Evolutionary conservation across 1,140 invertebrate genomes (phyloP).

Genomic region (Dryas iulia): DNA sequence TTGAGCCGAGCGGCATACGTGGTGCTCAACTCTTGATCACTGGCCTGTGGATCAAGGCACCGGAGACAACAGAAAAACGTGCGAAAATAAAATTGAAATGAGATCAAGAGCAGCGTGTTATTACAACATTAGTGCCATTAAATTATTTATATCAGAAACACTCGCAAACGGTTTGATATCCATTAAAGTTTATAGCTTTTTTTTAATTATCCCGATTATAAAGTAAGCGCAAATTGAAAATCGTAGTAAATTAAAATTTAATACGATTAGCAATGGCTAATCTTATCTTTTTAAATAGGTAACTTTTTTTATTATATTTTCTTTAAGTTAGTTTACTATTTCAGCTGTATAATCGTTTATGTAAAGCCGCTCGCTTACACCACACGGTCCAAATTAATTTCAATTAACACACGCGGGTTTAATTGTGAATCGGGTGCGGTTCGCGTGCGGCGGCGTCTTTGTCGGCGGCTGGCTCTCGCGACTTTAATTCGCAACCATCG

Average conservation of each 20-base stretch:
- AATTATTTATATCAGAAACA: not conserved
- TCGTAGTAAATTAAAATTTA: not conserved
- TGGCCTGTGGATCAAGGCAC: conserved; percentile 44
- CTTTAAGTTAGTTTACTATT: not conserved
- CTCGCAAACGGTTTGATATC: not conserved
- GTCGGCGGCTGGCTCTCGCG: conserved; percentile 59
- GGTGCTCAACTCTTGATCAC: conserved; percentile 44
- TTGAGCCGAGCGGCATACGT: conserved; percentile 62
- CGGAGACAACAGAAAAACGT: conserved; percentile 31
- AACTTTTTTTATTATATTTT: not conserved
- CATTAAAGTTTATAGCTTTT: conserved; percentile 1
- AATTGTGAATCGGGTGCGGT: conserved; percentile 73
- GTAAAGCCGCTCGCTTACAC: conserved; percentile 44
- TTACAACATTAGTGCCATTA: not conserved
- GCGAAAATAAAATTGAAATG: not conserved
- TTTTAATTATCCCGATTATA: not conserved
- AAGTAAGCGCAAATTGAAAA: conserved; percentile 1
- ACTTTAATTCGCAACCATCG: conserved; percentile 58
- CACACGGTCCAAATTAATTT: conserved; percentile 71
- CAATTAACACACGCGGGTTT: conserved; percentile 78
- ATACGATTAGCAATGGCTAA: not conserved
- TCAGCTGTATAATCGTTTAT: not conserved
- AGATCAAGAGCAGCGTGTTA: not conserved
- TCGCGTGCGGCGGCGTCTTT: conserved; percentile 75
- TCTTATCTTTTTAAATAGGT: not conserved